Percentiles rank a stretch among this genome's conserved stretches.
phyloP scores from a whole-genome alignment of 2,888 invertebrate genomes.

The Dryadula phaetusa region DNA sequence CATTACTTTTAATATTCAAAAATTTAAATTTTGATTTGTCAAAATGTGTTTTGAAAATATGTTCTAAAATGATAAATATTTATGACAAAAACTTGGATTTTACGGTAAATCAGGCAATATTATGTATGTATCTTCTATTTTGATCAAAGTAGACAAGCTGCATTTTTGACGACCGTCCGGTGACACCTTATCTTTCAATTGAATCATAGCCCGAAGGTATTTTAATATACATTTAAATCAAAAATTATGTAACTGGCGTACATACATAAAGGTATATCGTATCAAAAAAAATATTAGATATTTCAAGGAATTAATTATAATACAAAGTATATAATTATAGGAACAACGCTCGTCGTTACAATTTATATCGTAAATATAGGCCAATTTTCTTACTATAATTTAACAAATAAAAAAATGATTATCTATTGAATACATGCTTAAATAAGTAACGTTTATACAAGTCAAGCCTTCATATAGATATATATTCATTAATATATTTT shows the following conservation, averaged over 20 bases:
- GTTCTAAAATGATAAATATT: background rate
- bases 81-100: background rate
- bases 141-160: constrained; percentile 6
- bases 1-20: too few relatives aligned
- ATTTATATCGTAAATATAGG: too few relatives aligned
- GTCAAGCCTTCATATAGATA: too few relatives aligned
- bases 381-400: too few relatives aligned
- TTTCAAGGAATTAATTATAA: too few relatives aligned
- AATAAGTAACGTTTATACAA: too few relatives aligned
- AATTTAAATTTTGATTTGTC: background rate
- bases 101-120: background rate
- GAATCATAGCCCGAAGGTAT: too few relatives aligned
- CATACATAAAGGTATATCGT: background rate
- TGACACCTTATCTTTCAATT: background rate
- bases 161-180: background rate
- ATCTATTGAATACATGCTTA: too few relatives aligned
- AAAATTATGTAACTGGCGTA: background rate
- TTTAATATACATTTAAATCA: background rate
- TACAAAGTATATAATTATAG: too few relatives aligned
- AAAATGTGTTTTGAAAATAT: background rate
- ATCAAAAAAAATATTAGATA: background rate
- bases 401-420: too few relatives aligned
- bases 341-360: too few relatives aligned
- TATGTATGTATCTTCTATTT: constrained; percentile 8
- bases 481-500: too few relatives aligned